These are phyloP conservation scores for Nothura maculosa DNA, from an alignment of 2,797 vertebrate genomes.

Conservation along the genomic window DNA sequence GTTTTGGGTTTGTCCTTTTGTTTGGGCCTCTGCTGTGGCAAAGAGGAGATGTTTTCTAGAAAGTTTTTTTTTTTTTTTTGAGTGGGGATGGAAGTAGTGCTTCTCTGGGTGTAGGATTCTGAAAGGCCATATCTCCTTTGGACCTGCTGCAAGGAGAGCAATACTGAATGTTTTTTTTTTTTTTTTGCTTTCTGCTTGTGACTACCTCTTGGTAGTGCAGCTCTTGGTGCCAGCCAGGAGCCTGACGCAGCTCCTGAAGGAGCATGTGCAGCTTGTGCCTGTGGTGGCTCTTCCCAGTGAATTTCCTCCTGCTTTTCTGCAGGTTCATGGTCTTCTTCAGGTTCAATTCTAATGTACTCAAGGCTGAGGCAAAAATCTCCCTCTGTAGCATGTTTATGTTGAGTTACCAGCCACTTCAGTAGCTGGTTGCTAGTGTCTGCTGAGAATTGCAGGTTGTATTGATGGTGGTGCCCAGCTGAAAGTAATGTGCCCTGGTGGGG, in stretches of 20 bases:
- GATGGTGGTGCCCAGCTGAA: not conserved
- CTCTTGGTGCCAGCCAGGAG: not conserved
- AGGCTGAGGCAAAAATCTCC: not conserved
- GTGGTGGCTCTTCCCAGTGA: not conserved
- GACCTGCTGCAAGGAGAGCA: not conserved
- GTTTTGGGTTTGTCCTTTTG: fast-evolving
- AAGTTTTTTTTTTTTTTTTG: not conserved
- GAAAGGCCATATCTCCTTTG: not conserved
- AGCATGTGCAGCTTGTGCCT: not conserved
- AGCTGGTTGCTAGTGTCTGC: fast-evolving
- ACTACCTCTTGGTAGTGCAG: not conserved
- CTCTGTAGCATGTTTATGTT: fast-evolving
- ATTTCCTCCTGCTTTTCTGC: not conserved
- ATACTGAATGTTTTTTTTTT: not conserved
- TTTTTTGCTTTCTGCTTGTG: not conserved
- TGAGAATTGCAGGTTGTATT: not conserved
- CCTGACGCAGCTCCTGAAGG: not conserved
- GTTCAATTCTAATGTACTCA: fast-evolving
- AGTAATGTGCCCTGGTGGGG: not conserved
- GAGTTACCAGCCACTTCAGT: not conserved
- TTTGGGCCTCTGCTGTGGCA: fast-evolving
- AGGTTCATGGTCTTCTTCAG: not conserved
- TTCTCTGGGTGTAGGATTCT: not conserved
- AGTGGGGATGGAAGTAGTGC: fast-evolving
- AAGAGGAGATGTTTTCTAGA: fast-evolving